Conservation (phyloP, 2,797 vertebrate species). For the Esox masquinongy region DNA sequence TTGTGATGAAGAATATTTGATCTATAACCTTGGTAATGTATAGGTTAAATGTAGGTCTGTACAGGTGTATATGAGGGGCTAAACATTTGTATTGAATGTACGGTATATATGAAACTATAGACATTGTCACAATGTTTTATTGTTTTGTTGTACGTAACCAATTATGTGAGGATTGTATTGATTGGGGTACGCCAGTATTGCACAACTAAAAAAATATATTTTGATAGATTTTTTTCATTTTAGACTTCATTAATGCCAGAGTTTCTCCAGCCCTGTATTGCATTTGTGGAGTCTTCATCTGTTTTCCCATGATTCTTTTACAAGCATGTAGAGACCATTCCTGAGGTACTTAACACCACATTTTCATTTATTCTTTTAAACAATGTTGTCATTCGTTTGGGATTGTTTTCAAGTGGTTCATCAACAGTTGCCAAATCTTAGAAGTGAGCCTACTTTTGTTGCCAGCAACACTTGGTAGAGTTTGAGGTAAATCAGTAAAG, state of each 20-base stretch:
- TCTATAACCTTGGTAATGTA: conserved; percentile 33
- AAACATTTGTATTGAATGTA: conserved; percentile 64
- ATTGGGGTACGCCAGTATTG: conserved; percentile 58
- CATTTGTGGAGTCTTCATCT: conserved; percentile 20
- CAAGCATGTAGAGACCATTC: conserved; percentile 2
- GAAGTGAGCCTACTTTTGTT: conserved; percentile 17
- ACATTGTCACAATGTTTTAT: conserved; percentile 20
- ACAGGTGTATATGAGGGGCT: conserved; percentile 46
- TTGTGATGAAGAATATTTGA: conserved; percentile 47
- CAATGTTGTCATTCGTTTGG: not conserved
- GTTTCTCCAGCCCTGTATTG: conserved; percentile 22
- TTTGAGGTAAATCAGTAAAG: not conserved
- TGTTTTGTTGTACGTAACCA: conserved; percentile 30
- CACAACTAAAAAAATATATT: conserved; percentile 43
- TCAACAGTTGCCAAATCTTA: conserved; percentile 36
- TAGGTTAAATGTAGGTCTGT: conserved; percentile 26
- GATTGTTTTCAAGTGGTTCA: conserved; percentile 17
- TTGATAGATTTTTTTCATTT: conserved; percentile 21
- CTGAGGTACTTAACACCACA: not conserved
- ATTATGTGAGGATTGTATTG: conserved; percentile 20
- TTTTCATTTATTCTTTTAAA: not conserved
- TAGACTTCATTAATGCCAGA: conserved; percentile 35
- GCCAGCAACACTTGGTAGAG: conserved; percentile 21
- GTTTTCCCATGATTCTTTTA: not conserved
- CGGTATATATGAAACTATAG: conserved; percentile 52